Base-by-base conservation (phyloP, 2,113 vertebrate species). In the Lepidothrix coronata region DNA sequence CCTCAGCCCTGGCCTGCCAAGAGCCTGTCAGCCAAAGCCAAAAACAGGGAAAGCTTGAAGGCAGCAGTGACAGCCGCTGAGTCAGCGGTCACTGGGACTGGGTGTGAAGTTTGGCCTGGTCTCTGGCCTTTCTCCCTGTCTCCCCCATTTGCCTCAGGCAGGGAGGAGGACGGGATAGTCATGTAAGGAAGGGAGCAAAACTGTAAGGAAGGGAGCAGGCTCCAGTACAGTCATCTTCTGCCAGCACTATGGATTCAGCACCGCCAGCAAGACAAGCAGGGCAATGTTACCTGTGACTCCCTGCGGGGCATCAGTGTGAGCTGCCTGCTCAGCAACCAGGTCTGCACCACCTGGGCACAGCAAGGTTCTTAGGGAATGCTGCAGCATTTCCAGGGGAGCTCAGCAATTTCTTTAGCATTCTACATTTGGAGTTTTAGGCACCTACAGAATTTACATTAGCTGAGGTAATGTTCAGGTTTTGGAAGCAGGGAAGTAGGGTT, bases 231-330 rank as follows among this genome's bases (percentile, higher is more conserved):
- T 12, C 22, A 3, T 16, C 43, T 43, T n/a, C 63, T 57, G 35
- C 54, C 77, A 51, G 7, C 15, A 1, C 33, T 11, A 9, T 6
- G 2, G n/a, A 35, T 44, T 31, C 55, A 46, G 93, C 51, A 46
- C 41, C 0, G 0, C 21, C 5, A 0, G 72, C 48, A n/a, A 51
- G 35, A n/a, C 5, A 9, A 46, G 55, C 52, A 27, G 48, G 21
- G n/a, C 1, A 0, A 0, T 5, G 31, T 23, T 8, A 8, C 0
- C 0, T 8, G 6, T 2, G 14, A 54, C 17, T 17, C 22, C 58
- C 22, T 22, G 8, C 1, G 12, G 5, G 74, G 27, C 51, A 25
- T 5, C 2, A 0, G 27, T 1, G 3, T 3, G n/a, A 81, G 48
- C 54, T 59, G 89, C 70, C 63, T 1, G 2, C 30, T 6, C 62